Conservation (phyloP, 1,140 invertebrate species). For the Procambarus clarkii region DNA sequence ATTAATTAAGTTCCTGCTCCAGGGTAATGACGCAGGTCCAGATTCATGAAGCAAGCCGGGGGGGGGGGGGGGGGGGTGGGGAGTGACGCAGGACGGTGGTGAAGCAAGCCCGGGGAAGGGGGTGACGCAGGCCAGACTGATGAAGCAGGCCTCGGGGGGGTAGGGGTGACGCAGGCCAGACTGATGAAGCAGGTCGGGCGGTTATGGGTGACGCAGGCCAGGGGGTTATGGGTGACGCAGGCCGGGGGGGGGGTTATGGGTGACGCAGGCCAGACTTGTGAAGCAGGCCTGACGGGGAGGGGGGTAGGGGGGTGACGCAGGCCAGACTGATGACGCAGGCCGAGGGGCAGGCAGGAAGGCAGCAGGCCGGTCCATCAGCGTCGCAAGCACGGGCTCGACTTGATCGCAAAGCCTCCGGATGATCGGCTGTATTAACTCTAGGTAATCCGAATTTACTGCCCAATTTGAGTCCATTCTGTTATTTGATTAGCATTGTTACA, state of each 20-base stretch:
- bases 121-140: neutral
- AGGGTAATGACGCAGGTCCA: too few species aligned
- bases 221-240: neutral
- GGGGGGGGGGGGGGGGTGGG: too few species aligned
- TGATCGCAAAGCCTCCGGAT: neutral
- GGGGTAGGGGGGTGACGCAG: neutral
- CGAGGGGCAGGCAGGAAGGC: neutral
- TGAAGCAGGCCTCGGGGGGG: neutral
- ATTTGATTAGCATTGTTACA: conserved; percentile 1
- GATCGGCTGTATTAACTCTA: neutral
- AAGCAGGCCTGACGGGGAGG: neutral
- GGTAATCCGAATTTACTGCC: neutral
- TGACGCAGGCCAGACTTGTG: neutral
- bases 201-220: neutral
- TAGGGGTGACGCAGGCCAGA: neutral
- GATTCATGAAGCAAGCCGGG: too few species aligned
- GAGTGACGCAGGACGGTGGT: too few species aligned
- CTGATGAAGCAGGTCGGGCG: neutral
- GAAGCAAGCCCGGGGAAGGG: neutral
- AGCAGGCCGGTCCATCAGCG: neutral
- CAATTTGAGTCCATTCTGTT: neutral
- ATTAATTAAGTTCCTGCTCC: too few species aligned
- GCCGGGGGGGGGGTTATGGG: too few species aligned
- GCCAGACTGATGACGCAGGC: too few species aligned
- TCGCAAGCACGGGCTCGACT: neutral